Conservation (phyloP, 2,888 invertebrate genomes). For the Eueremaeus valkanovi region DNA sequence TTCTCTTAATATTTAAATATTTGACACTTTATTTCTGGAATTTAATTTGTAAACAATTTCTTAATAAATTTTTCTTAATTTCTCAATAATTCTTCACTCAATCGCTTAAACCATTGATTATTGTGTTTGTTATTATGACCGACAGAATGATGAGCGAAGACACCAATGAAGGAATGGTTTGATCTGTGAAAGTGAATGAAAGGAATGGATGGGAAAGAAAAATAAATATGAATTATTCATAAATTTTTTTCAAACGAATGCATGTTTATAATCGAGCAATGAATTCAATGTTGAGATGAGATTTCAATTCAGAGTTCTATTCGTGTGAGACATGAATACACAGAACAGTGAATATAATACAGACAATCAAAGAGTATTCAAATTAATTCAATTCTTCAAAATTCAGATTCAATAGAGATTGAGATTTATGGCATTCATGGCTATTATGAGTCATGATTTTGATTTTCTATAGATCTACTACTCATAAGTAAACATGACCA, state of each 20-base stretch:
- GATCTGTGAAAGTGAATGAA: background rate
- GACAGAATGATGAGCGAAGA: conserved; percentile 25
- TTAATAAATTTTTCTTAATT: background rate
- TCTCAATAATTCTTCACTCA: background rate
- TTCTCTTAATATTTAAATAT: no score
- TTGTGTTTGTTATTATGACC: background rate
- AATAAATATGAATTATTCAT: conserved; percentile 1
- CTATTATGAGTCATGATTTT: no score
- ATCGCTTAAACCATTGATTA: background rate
- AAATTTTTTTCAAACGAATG: background rate
- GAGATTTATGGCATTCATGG: no score
- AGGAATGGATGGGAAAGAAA: background rate
- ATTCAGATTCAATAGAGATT: no score
- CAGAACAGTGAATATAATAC: background rate
- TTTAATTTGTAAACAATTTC: background rate
- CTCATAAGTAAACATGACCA: no score
- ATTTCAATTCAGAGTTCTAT: background rate
- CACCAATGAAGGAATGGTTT: background rate
- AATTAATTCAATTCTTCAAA: background rate
- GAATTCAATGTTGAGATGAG: background rate
- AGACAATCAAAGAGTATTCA: background rate
- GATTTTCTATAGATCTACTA: no score
- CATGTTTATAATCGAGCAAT: conserved; percentile 7
- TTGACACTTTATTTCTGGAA: no score
- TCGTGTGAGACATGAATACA: background rate